These are phyloP conservation scores for Parnassius orleans DNA, from an alignment of 2,888 invertebrate genomes.

Conservation along the genomic window DNA sequence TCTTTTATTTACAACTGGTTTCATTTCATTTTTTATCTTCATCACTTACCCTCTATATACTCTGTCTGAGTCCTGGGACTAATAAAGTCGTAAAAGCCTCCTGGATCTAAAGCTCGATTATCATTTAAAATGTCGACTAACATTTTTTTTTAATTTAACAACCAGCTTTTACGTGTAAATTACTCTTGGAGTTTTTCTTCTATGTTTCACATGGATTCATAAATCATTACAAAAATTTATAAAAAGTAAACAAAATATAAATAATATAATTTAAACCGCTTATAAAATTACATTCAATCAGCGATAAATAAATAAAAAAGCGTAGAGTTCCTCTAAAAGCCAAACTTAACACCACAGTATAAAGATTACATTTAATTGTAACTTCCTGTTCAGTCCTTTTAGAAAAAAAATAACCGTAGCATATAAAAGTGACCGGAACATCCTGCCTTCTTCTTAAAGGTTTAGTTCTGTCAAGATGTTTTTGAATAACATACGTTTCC, in stretches of 20 bases:
- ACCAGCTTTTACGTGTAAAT: too few relatives aligned
- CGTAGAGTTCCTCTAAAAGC: neutral
- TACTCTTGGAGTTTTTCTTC: too few relatives aligned
- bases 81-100: too few relatives aligned
- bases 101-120: too few relatives aligned
- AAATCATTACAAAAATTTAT: neutral
- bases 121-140: too few relatives aligned
- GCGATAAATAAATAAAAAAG: neutral
- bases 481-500: constrained; percentile 5
- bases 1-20: too few relatives aligned
- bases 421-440: constrained; percentile 12
- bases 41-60: too few relatives aligned
- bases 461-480: constrained; percentile 17
- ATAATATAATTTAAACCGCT: neutral
- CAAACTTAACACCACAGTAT: neutral
- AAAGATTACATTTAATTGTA: constrained; percentile 7
- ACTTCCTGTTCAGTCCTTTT: neutral
- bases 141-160: too few relatives aligned
- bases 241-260: neutral
- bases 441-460: neutral
- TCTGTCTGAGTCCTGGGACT: too few relatives aligned
- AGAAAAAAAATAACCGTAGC: constrained; percentile 2
- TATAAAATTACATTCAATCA: neutral
- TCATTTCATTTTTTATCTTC: too few relatives aligned
- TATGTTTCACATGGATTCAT: neutral